These are phyloP conservation scores for Bombyx mandarina DNA, from an alignment of 1,140 invertebrate species.

Conservation along the genomic window DNA sequence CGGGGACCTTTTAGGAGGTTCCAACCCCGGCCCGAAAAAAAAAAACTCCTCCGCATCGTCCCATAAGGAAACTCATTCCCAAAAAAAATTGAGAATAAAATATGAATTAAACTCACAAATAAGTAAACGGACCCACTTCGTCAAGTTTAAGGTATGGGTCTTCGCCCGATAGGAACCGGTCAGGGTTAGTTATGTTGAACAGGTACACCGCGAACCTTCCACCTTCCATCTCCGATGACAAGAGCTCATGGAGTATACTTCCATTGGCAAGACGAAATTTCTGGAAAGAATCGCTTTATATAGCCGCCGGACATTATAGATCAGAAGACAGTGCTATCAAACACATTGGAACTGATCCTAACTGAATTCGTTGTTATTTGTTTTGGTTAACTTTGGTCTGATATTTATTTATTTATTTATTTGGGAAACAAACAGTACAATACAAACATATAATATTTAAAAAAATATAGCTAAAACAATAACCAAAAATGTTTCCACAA, in stretches of 20 bases:
- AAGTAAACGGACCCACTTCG: constrained; percentile 87
- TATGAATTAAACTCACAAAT: constrained; percentile 73
- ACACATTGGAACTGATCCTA: neutral
- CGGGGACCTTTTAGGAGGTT: too few species aligned
- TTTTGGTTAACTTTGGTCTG: too few species aligned
- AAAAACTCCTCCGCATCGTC: too few species aligned
- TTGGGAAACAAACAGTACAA: too few species aligned
- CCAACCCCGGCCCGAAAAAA: too few species aligned
- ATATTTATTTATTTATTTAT: too few species aligned
- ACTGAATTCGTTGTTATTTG: too few species aligned
- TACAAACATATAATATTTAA: too few species aligned
- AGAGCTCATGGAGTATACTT: constrained; percentile 12
- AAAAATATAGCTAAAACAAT: too few species aligned
- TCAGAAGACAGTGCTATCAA: too few species aligned
- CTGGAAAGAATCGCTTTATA: constrained; percentile 5
- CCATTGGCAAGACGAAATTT: constrained; percentile 14
- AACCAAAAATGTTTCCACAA: too few species aligned
- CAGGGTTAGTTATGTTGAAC: constrained; percentile 86
- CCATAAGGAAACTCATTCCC: too few species aligned
- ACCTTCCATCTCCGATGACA: constrained; percentile 41
- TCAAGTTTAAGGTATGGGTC: constrained; percentile 76
- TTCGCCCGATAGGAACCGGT: constrained; percentile 75
- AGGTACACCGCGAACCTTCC: constrained; percentile 81
- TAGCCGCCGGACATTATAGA: neutral
- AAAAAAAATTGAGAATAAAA: neutral